Evolutionary conservation across 2,113 vertebrate species (phyloP).

Genomic region (Megalops atlanticus): DNA sequence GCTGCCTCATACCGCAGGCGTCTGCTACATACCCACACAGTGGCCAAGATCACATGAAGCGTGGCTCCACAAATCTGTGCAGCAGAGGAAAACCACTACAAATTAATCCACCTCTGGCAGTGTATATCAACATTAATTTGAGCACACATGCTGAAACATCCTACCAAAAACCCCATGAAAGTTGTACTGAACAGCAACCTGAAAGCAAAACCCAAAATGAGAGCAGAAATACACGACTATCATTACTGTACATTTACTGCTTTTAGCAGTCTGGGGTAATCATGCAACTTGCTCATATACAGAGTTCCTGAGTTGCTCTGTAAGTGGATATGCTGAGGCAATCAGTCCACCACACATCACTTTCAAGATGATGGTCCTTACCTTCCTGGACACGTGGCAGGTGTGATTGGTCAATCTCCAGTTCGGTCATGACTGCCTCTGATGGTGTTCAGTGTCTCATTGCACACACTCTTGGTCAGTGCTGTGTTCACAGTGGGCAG

Average conservation of each 20-base stretch:
- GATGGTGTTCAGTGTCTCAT: not conserved
- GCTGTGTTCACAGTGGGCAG: not conserved
- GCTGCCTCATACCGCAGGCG: not conserved
- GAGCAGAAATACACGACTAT: no score
- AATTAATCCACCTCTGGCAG: no score
- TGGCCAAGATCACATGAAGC: not conserved
- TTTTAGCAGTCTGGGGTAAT: no score
- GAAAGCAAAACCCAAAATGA: no score
- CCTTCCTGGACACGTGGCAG: conserved; percentile 6
- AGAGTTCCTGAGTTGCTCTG: not conserved
- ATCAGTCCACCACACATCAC: not conserved
- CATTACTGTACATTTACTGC: no score
- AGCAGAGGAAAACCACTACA: not conserved
- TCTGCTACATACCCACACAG: not conserved
- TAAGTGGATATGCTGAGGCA: not conserved
- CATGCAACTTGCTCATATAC: no score
- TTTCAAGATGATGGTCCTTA: not conserved
- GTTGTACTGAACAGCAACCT: no score
- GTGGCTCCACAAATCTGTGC: not conserved
- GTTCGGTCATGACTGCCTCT: not conserved
- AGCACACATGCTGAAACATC: no score
- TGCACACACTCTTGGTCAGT: not conserved
- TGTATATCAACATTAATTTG: no score
- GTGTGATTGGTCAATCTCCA: conserved; percentile 14
- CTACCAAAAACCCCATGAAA: no score